Conservation (phyloP, 2,113 vertebrate species). For the Ardeotis arabs region DNA sequence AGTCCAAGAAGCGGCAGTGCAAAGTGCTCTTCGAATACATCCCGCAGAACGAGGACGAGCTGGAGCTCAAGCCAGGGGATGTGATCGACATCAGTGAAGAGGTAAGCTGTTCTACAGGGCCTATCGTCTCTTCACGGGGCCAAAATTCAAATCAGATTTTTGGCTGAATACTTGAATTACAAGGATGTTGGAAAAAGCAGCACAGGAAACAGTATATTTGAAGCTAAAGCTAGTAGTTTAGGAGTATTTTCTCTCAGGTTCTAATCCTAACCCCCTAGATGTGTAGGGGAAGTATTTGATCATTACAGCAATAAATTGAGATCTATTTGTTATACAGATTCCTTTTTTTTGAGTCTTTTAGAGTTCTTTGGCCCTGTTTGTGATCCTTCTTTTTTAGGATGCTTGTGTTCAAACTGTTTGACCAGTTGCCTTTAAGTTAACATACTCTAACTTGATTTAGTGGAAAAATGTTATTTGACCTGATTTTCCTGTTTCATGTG, state of each 20-base stretch:
- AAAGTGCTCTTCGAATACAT: conserved; percentile 88
- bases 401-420: background rate
- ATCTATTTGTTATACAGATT: background rate
- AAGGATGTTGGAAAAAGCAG: background rate
- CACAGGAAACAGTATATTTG: background rate
- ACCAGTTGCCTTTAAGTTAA: background rate
- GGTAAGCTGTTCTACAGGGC: conserved; percentile 74
- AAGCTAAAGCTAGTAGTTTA: background rate
- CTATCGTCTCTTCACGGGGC: background rate
- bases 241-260: background rate
- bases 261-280: background rate
- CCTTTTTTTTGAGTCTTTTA: rapidly evolving
- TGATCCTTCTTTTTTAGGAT: background rate
- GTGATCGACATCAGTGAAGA: conserved; percentile 89
- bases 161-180: background rate
- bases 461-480: background rate
- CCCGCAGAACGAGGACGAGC: conserved; percentile 93
- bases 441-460: background rate
- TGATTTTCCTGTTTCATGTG: background rate
- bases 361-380: background rate
- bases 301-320: background rate
- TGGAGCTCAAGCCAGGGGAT: conserved; percentile 90
- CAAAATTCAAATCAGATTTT: background rate
- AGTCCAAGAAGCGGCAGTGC: conserved; percentile 87
- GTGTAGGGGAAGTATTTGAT: background rate